phyloP scores from a whole-genome alignment of 1,140 invertebrate genomes.

The Cotesia typhae region DNA sequence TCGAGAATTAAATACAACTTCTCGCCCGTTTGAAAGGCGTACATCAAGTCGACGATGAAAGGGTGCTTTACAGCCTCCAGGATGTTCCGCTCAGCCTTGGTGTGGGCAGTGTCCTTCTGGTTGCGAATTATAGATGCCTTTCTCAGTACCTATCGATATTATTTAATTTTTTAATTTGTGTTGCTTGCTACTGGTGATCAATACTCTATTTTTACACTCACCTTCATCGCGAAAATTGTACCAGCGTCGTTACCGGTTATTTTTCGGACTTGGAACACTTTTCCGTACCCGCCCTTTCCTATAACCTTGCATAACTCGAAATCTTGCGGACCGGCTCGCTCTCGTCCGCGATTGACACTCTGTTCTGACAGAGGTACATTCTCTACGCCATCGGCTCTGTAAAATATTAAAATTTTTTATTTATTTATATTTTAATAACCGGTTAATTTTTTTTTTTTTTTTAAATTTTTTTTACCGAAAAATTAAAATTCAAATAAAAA shows the following conservation, averaged over 20 bases:
- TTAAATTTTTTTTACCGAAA: too few relatives aligned
- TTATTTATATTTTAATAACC: too few relatives aligned
- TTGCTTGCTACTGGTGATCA: background rate
- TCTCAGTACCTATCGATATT: constrained; percentile 73
- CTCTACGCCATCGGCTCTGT: constrained; percentile 79
- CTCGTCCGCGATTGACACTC: constrained; percentile 84
- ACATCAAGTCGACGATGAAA: constrained; percentile 98
- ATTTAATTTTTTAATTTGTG: background rate
- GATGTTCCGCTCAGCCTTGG: constrained; percentile 99
- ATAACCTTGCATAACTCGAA: constrained; percentile 96
- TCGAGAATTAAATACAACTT: constrained; percentile 98
- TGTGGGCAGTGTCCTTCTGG: constrained; percentile 99
- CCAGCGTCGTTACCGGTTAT: constrained; percentile 88
- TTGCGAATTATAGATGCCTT: constrained; percentile 99
- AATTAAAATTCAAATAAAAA: too few relatives aligned
- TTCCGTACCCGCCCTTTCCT: constrained; percentile 99
- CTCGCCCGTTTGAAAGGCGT: constrained; percentile 98
- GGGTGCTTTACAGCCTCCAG: constrained; percentile 98
- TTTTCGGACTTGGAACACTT: constrained; percentile 96
- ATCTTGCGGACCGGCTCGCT: constrained; percentile 87
- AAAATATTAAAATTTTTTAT: constrained; percentile 40
- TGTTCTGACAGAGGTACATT: constrained; percentile 86
- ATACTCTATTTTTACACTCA: constrained; percentile 36
- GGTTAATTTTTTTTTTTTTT: too few relatives aligned
- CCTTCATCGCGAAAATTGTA: constrained; percentile 99